Evolutionary conservation across 1,140 invertebrate species (phyloP).

Genomic region (Spodoptera litura): DNA sequence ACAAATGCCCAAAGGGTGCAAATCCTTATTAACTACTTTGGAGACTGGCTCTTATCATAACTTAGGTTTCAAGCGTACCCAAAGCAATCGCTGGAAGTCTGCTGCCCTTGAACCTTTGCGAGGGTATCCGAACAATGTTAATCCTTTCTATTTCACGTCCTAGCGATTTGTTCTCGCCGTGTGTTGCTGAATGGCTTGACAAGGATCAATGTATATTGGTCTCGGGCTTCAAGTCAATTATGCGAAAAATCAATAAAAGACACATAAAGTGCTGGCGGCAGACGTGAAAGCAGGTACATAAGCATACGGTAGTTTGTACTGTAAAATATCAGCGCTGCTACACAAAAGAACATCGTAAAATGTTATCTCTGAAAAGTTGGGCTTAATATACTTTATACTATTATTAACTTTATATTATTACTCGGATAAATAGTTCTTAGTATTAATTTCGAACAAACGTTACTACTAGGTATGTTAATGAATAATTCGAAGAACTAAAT

Average conservation of each 20-base stretch:
- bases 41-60: constrained; percentile 20
- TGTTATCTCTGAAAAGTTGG: too few species aligned
- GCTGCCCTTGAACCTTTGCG: constrained; percentile 34
- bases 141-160: constrained; percentile 23
- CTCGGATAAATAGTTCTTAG: too few species aligned
- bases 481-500: not conserved
- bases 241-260: constrained; percentile 25
- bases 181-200: constrained; percentile 10
- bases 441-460: not conserved
- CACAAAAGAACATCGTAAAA: too few species aligned
- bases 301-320: too few species aligned
- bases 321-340: too few species aligned
- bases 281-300: not conserved
- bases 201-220: constrained; percentile 24
- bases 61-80: constrained; percentile 1
- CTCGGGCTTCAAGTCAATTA: constrained; percentile 27
- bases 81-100: not conserved
- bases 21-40: constrained; percentile 26
- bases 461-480: not conserved
- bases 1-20: not conserved
- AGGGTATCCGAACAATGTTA: constrained; percentile 25
- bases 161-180: constrained; percentile 22
- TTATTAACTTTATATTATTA: too few species aligned
- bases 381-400: too few species aligned
- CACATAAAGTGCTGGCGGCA: constrained; percentile 16